These are phyloP conservation scores for Caenorhabditis doughertyi DNA, from an alignment of 2,888 invertebrate species.

Conservation along the genomic window DNA sequence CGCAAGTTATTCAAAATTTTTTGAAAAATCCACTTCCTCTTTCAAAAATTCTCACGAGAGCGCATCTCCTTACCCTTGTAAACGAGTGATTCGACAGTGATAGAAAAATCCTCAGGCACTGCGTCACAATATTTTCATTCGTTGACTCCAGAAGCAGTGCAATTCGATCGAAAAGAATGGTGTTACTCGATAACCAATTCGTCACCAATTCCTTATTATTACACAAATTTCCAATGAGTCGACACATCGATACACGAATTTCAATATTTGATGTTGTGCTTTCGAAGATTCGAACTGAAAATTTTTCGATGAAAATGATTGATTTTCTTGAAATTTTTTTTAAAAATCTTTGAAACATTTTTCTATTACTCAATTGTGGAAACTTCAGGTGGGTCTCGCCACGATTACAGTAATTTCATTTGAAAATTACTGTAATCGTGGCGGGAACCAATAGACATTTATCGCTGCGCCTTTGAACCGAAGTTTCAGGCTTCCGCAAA, in stretches of 20 bases:
- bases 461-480: no score
- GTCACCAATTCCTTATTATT: conserved; percentile 74
- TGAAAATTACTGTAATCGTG: no score
- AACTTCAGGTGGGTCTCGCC: no score
- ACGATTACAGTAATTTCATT: no score
- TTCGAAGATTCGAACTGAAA: conserved; percentile 73
- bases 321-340: no score
- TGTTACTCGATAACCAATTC: conserved; percentile 65
- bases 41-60: no score
- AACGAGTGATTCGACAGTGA: conserved; percentile 60
- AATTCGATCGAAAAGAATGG: conserved; percentile 69
- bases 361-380: no score
- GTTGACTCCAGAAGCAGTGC: conserved; percentile 62
- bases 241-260: conserved; percentile 66
- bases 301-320: background rate
- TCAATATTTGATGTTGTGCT: conserved; percentile 57
- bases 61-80: conserved; percentile 69
- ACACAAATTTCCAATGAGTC: conserved; percentile 76
- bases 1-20: no score
- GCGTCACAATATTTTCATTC: conserved; percentile 53
- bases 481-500: no score
- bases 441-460: no score
- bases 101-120: conserved; percentile 64
- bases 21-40: no score
- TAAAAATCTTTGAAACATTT: no score